Evolutionary conservation across 2,113 vertebrate genomes (phyloP).

Genomic region (Diphyllodes magnificus): DNA sequence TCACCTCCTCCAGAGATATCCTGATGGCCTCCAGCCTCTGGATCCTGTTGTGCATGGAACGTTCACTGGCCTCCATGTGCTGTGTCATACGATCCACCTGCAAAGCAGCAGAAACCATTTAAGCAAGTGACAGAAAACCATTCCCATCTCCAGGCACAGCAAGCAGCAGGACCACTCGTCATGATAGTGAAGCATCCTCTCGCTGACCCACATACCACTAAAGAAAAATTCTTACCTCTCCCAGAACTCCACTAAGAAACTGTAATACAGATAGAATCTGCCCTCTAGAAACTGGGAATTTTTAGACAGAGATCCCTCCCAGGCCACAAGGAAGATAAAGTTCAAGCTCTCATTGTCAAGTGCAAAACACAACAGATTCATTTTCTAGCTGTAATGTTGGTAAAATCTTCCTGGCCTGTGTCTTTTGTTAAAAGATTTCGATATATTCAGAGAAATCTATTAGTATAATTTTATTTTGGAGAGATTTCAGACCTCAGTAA

Average conservation of each 20-base stretch:
- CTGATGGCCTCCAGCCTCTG: conserved; percentile 82
- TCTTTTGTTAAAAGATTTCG: background rate
- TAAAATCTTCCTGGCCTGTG: background rate
- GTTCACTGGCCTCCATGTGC: conserved; percentile 80
- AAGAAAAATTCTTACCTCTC: background rate
- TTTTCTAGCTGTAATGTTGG: background rate
- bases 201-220: background rate
- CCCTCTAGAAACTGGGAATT: background rate
- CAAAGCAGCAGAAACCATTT: background rate
- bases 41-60: conserved; percentile 80
- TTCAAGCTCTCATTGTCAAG: background rate
- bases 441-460: background rate
- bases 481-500: background rate
- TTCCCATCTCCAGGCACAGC: background rate
- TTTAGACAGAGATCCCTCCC: background rate
- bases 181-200: background rate
- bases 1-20: conserved; percentile 87
- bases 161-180: background rate
- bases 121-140: background rate
- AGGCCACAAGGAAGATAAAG: background rate
- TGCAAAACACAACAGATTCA: background rate
- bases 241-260: background rate
- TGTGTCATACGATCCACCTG: conserved; percentile 84
- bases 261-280: background rate
- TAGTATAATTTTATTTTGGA: background rate